Evolutionary conservation across 2,888 invertebrate species (phyloP), one percentile per base, ranked within the genome.

Genomic region (Caenorhabditis sp.): DNA sequence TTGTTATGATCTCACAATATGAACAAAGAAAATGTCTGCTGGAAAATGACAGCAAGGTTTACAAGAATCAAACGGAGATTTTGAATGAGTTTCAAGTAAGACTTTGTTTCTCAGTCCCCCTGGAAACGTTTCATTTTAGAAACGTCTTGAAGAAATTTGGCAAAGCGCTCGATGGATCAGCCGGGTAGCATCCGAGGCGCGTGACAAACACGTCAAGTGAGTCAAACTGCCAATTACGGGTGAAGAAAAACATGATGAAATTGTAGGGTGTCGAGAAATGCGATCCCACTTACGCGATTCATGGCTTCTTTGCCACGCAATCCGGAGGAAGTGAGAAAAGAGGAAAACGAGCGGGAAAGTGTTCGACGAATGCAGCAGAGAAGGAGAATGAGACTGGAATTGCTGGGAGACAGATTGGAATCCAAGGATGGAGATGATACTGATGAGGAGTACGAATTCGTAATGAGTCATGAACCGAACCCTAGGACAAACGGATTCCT

Each of bases 111-210:
- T 24, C 13, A 13, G 13, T 13, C 40, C 40, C 40, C 35, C 51
- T 60, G 5, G 5, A 32, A 6, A 4, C 32, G 9, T 32, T 6
- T 6, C 32, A 32, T 32, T 83, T 53, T 22, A 86, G 77, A 81
- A 94, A 37, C 95, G 95, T 89, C 93, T 98, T 56, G 98, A 98
- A 90, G 93, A 94, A 0, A 95, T 96, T 2, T 98, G 98, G 98
- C 96, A 96, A 91, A 95, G 95, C 22, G 95, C 96, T 53, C 94
- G 99, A 20, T 99, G 98, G 98, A 94, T 98, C 22, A 96, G 97
- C 94, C 97, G 98, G 91, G 95, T 97, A 6, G 96, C 98, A 69
- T 95, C 96, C 0, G 96, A 96, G 92, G 97, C 98, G 0, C 94
- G 98, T 80, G 98, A 98, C 91, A 94, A 95, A 80, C 89, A 90